Evolutionary conservation across 2,888 invertebrate species (phyloP).

Genomic region (Neuroscelio doddi): DNA sequence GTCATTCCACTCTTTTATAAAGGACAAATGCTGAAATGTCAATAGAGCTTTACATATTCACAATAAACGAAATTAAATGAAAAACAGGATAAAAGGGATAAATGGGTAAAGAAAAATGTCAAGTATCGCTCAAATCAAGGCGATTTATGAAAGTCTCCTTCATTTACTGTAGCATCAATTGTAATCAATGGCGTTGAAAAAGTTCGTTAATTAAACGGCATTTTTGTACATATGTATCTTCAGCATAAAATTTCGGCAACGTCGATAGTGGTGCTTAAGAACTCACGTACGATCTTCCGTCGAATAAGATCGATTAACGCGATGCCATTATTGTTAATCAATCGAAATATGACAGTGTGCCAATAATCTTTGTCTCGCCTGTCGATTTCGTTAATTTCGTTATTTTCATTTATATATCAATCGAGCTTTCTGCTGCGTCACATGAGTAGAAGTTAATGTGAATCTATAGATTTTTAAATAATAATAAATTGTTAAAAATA

Average conservation of each 20-base stretch:
- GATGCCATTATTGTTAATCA: slow-evolving; percentile 28
- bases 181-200: slow-evolving; percentile 8
- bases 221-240: slow-evolving; percentile 34
- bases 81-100: not conserved
- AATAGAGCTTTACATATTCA: slow-evolving; percentile 32
- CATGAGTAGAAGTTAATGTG: not conserved
- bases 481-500: too few relatives aligned
- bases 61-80: not conserved
- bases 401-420: slow-evolving; percentile 4
- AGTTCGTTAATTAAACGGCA: slow-evolving; percentile 5
- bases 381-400: slow-evolving; percentile 42
- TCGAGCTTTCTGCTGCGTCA: slow-evolving; percentile 18
- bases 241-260: slow-evolving; percentile 32
- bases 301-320: slow-evolving; percentile 26
- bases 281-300: slow-evolving; percentile 42
- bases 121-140: slow-evolving; percentile 24
- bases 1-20: too few relatives aligned
- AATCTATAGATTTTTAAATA: too few relatives aligned
- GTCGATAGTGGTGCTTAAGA: slow-evolving; percentile 35
- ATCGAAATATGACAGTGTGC: slow-evolving; percentile 67
- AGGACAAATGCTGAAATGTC: not conserved
- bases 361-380: slow-evolving; percentile 58
- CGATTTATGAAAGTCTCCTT: slow-evolving; percentile 2
- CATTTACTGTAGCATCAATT: slow-evolving; percentile 21
- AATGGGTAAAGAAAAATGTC: slow-evolving; percentile 6